Conservation (phyloP, 1,140 invertebrate species). For the Phthorimaea operculella region DNA sequence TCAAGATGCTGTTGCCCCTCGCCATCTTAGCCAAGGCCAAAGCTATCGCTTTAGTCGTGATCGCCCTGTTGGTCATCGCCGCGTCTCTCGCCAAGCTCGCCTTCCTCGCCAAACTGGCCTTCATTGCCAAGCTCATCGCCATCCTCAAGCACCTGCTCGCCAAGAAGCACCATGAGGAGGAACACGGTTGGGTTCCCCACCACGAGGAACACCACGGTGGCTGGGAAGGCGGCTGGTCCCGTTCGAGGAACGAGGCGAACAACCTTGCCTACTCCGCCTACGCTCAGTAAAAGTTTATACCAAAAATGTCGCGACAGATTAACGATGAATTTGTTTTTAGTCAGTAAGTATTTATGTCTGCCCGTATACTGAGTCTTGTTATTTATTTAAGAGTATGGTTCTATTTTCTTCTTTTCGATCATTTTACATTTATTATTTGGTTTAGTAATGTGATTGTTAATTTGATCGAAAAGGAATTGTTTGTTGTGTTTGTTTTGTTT, state of each 20-base stretch:
- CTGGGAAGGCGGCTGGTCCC: constrained; percentile 69
- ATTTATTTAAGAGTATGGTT: constrained; percentile 26
- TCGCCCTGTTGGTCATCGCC: constrained; percentile 48
- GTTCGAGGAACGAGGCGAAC: constrained; percentile 67
- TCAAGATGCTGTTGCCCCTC: constrained; percentile 52
- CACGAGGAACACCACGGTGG: constrained; percentile 40
- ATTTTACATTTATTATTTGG: constrained; percentile 27
- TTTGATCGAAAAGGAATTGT: constrained; percentile 47
- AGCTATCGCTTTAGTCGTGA: constrained; percentile 34
- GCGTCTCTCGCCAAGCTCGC: constrained; percentile 54
- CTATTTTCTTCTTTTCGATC: constrained; percentile 35
- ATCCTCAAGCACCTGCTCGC: constrained; percentile 69
- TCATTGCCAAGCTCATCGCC: constrained; percentile 50
- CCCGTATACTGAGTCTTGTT: constrained; percentile 8
- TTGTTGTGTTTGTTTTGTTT: constrained; percentile 7
- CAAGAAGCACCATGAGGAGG: constrained; percentile 73
- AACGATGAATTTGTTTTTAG: constrained; percentile 23
- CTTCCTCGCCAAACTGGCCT: constrained; percentile 52
- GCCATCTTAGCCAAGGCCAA: constrained; percentile 49
- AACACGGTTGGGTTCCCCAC: constrained; percentile 76
- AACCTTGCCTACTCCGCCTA: constrained; percentile 75
- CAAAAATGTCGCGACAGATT: constrained; percentile 14
- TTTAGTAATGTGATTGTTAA: constrained; percentile 22
- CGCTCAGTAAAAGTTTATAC: constrained; percentile 34
- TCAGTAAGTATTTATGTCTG: not conserved